Evolutionary conservation across 2,888 invertebrate species (phyloP), one percentile per base, ranked within the genome.

Genomic region (Eretmocerus hayati): DNA sequence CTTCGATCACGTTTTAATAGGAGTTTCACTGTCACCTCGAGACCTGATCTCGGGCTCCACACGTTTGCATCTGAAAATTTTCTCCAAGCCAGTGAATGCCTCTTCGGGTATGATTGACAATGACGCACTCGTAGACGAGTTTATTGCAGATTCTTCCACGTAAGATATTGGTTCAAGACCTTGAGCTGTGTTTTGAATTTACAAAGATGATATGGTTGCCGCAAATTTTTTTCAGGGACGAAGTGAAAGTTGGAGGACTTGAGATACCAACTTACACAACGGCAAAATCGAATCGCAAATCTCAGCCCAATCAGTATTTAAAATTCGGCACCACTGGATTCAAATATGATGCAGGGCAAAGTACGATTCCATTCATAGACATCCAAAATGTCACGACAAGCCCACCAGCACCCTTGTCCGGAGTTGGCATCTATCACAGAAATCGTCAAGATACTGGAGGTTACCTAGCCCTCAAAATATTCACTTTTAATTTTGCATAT

Each of bases 281-380:
- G 6, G 66, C 71, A 1, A 69, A 73, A 2, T 75, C 81, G 13
- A 57, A 72, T 5, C 77, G 81, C 18, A 79, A 81, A 64, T 84
- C 85, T 0, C 64, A 66, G 2, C 74, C 80, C 55, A 83, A 86
- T 67, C 82, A 85, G 62, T 87, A 76, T 67, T 61, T 87, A n/a
- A 80, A 82, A 62, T 87, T 87, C 69, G 80, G 79, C 1, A 76
- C 86, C 59, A 78, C 82, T 0, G 85, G 84, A 67, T 73, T 84
- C 45, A 80, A 81, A 32, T 78, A 79, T 18, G 89, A 90, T 71
- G 88, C 81, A 0, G 86, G 84, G 0, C 90, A 90, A 72, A 84
- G 81, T 55, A 88, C 89, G 0, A 82, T 90, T 50, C 90, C 90
- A 1, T 90, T 85, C 66, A 67, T 90, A 15, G 90, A 90, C 65